Base-by-base conservation (phyloP, 2,113 vertebrate genomes). In the Urocolius indicus region DNA sequence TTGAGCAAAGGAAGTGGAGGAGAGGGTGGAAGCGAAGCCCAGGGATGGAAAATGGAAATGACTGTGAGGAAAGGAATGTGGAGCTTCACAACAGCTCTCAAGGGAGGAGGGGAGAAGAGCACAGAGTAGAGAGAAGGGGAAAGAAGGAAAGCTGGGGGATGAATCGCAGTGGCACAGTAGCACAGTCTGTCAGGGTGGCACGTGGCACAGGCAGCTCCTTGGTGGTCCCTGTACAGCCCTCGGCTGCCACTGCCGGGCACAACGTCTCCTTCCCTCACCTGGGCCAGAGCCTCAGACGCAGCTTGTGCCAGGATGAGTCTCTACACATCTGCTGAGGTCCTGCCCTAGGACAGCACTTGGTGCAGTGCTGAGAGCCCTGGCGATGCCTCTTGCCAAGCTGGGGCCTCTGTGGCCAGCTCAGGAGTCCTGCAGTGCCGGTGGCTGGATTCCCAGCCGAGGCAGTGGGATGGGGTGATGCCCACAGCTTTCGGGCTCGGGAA, bases 31-130 rank as follows among this genome's bases (percentile, higher is more conserved):
- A 77, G 82, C 45, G 41, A 87, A 95, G 82, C 57, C 24, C 88
- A 74, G 72, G 62, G 76, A n/a, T 95, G 79, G 73, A 90, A 94
- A 94, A 94, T 90, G 86, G 93, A 90, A 94, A 93, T 96, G 96
- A 96, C 90, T 92, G 71, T 7, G 89, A 78, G 93, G 96, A 92
- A 92, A 92, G 96, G 93, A 93, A 94, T 90, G 94, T 48, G 83
- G 83, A 93, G 68, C 90, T 92, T 90, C 68, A 32, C 26, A 86
- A 21, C 51, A 27, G 1, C 45, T 14, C 10, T 20, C 21, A 8
- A 0, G 38, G 14, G 23, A 2, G 24, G 34, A 45, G 14, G 30
- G 32, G 41, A 55, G 86, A 41, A 17, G 73, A 67, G 75, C 63
- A 51, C 38, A 51, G 68, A 36, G 69, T 45, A 26, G 27, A 41